phyloP scores from a whole-genome alignment of 2,113 vertebrate genomes.

The Hyaena hyaena region DNA sequence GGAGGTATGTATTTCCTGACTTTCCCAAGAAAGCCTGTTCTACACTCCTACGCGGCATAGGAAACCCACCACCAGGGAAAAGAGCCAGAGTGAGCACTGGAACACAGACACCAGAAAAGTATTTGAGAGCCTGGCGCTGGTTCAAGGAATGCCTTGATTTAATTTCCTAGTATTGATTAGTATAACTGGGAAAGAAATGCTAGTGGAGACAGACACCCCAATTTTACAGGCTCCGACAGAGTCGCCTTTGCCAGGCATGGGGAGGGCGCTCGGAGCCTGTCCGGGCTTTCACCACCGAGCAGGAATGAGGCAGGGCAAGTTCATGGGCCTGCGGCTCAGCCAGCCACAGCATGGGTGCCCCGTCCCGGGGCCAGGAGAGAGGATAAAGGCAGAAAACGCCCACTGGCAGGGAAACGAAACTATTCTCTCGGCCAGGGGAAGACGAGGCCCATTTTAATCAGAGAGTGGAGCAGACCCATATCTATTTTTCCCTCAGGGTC shows the following conservation, averaged over 20 bases:
- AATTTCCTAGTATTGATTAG: neutral
- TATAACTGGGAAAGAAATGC: neutral
- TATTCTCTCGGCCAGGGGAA: neutral
- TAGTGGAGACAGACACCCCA: neutral
- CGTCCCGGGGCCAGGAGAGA: neutral
- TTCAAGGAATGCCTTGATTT: neutral
- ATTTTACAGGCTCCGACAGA: neutral
- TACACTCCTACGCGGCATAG: neutral
- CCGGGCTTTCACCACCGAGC: neutral
- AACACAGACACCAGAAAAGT: neutral
- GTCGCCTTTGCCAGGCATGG: neutral
- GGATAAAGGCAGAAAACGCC: neutral
- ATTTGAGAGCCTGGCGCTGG: neutral
- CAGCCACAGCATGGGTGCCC: rapidly evolving
- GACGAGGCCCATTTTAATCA: neutral
- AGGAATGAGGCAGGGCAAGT: neutral
- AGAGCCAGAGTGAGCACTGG: neutral
- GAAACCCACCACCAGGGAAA: neutral
- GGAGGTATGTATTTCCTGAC: neutral
- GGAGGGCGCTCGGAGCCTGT: neutral
- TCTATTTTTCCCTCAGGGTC: neutral
- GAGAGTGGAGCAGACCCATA: neutral
- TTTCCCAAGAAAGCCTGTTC: neutral
- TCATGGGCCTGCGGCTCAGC: neutral
- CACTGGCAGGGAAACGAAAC: neutral